Conservation (phyloP, 2,113 vertebrate species). For the Indicator indicator region DNA sequence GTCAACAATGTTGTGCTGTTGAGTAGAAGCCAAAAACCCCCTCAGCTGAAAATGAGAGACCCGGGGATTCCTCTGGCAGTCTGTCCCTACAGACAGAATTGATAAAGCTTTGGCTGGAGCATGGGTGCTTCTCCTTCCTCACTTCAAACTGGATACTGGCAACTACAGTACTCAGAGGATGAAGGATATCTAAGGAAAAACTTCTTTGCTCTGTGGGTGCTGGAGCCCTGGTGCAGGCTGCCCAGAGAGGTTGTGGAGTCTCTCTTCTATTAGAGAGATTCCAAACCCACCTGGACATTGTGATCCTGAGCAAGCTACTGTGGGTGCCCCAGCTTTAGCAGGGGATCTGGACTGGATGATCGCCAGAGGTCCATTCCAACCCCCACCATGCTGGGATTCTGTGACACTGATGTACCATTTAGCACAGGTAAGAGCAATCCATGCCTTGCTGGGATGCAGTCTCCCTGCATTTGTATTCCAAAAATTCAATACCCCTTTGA, state of each 20-base stretch:
- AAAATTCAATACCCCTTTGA: constrained; percentile 13
- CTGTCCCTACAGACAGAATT: not conserved
- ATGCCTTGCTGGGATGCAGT: accelerated
- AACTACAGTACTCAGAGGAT: not conserved
- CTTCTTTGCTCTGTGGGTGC: no score
- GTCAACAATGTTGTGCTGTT: not conserved
- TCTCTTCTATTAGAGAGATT: no score
- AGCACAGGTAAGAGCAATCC: accelerated
- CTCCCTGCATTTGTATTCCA: not conserved
- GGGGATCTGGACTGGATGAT: no score
- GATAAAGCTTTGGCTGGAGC: not conserved
- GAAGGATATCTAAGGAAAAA: not conserved
- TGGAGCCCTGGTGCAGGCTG: no score
- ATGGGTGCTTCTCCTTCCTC: not conserved
- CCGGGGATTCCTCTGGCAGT: not conserved
- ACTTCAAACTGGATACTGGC: not conserved
- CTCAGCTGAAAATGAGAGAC: not conserved
- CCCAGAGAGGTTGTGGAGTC: no score
- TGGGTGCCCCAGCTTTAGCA: no score
- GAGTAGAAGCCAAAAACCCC: not conserved
- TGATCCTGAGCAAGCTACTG: no score
- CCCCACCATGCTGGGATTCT: no score
- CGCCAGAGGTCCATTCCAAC: no score
- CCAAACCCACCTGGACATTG: no score
- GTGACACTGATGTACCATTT: not conserved